A percentile compares a stretch with the other conserved stretches of the same genome.
These are phyloP conservation scores for Vidua chalybeata DNA, from an alignment of 2,113 vertebrate species.

Conservation along the genomic window DNA sequence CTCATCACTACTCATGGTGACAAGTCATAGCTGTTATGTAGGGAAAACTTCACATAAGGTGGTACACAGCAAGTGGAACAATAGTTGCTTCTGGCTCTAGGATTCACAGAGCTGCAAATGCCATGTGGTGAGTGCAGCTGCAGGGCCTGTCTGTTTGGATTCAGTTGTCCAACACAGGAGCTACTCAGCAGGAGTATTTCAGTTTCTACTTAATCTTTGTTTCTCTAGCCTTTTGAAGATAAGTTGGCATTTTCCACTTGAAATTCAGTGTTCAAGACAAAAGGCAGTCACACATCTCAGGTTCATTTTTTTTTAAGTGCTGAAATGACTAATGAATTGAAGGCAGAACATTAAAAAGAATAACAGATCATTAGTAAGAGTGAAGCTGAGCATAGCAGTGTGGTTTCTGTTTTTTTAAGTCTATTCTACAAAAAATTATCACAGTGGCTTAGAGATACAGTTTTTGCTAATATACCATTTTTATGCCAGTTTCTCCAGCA, in stretches of 20 bases:
- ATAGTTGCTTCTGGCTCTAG: neutral
- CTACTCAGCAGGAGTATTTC: neutral
- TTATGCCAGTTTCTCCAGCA: neutral
- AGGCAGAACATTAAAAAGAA: neutral
- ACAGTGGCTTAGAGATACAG: neutral
- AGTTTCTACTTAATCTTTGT: neutral
- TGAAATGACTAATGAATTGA: constrained; percentile 2
- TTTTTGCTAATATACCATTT: neutral
- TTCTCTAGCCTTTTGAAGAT: neutral
- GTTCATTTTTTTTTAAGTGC: neutral
- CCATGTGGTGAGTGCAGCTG: neutral
- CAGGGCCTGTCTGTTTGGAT: neutral
- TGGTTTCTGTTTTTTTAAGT: neutral
- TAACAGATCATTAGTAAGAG: neutral
- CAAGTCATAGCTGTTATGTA: neutral
- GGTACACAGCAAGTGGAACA: neutral
- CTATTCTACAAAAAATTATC: neutral
- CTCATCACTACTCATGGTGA: neutral
- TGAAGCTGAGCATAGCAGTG: neutral
- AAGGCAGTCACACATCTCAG: neutral
- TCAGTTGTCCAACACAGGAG: neutral
- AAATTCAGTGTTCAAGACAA: neutral
- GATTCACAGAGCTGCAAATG: neutral
- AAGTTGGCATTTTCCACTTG: neutral
- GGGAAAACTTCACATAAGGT: neutral